Percentiles rank a stretch among this genome's conserved stretches.
Evolutionary conservation across 1,140 invertebrate species (phyloP).

Genomic region (Hypsibius dujardini): DNA sequence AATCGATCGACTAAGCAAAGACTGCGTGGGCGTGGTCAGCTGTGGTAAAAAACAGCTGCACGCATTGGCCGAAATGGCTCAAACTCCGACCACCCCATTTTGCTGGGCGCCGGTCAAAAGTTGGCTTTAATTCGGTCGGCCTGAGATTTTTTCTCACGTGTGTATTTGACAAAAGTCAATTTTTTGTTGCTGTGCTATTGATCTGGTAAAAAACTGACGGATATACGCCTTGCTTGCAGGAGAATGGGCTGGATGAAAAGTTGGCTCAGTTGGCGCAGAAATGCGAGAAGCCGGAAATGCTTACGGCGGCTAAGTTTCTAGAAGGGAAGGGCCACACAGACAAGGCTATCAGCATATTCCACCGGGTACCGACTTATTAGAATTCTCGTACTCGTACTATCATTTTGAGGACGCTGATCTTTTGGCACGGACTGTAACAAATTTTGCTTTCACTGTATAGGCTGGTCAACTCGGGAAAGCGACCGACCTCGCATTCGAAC

Average conservation of each 20-base stretch:
- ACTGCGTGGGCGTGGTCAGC: no score
- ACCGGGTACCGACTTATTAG: background rate
- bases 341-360: conserved; percentile 2
- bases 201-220: no score
- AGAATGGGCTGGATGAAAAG: background rate
- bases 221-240: background rate
- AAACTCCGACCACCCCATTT: no score
- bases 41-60: no score
- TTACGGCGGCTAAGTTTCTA: conserved; percentile 3
- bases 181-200: no score
- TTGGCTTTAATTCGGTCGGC: no score
- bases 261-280: background rate
- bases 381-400: no score
- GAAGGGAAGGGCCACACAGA: background rate
- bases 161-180: no score
- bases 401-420: background rate
- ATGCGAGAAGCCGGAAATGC: background rate
- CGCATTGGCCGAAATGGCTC: no score
- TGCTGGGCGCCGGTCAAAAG: no score
- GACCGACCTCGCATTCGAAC: background rate
- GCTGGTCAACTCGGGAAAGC: background rate
- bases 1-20: no score
- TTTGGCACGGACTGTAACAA: background rate
- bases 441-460: background rate
- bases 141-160: no score